These are phyloP conservation scores for Hydrochoerus hydrochaeris DNA, from an alignment of 2,113 vertebrate genomes.

Conservation along the genomic window DNA sequence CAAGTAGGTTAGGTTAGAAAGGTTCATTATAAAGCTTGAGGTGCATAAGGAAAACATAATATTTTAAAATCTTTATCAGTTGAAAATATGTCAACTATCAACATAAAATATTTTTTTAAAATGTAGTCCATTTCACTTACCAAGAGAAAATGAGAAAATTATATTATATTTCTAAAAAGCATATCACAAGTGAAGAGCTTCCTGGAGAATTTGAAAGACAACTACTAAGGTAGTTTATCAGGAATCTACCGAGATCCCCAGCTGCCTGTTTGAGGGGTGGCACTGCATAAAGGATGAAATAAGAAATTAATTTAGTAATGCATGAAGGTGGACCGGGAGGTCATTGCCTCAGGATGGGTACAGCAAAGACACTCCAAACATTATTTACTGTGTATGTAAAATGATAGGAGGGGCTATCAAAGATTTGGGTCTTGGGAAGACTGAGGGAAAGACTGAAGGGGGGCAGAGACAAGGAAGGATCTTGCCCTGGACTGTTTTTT, in stretches of 20 bases:
- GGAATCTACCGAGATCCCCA: neutral
- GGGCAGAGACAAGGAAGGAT: neutral
- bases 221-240: neutral
- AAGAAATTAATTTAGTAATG: neutral
- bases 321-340: neutral
- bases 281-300: neutral
- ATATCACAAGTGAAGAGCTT: neutral
- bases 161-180: conserved; percentile 6
- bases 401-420: neutral
- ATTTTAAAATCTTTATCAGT: neutral
- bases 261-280: neutral
- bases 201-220: neutral
- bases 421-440: neutral
- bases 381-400: too few relatives aligned
- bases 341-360: neutral
- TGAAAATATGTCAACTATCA: conserved; percentile 18
- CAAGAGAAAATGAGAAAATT: conserved; percentile 1
- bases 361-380: neutral
- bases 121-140: neutral
- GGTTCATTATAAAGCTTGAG: neutral
- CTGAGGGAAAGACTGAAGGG: neutral
- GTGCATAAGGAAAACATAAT: neutral
- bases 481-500: neutral
- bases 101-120: neutral
- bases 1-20: neutral